Evolutionary conservation across 2,888 invertebrate species (phyloP).

Genomic region (Macrophya annulata): DNA sequence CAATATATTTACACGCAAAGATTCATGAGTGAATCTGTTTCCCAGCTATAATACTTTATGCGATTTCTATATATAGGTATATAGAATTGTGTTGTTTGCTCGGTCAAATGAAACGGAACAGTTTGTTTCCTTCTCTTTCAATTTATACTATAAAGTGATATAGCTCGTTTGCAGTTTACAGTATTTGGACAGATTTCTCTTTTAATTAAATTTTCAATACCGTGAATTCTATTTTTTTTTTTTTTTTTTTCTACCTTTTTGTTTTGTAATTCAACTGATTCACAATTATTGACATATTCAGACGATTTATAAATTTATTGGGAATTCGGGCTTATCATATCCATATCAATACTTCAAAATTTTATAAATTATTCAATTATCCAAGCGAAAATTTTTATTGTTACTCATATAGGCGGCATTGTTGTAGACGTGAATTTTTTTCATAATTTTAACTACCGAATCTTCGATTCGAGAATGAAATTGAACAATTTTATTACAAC

Average conservation of each 20-base stretch:
- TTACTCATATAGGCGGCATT: neutral
- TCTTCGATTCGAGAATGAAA: neutral
- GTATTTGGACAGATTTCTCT: neutral
- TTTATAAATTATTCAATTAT: neutral
- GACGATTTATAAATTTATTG: neutral
- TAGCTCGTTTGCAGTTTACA: neutral
- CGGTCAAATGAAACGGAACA: conserved; percentile 15
- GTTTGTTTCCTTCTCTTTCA: conserved; percentile 23
- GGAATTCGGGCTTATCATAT: neutral
- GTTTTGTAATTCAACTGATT: neutral
- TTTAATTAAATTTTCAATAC: neutral
- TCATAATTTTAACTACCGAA: neutral
- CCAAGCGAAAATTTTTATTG: neutral
- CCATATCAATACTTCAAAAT: neutral
- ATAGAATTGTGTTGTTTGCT: neutral
- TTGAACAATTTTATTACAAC: too few relatives aligned
- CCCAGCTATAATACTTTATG: neutral
- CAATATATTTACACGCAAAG: conserved; percentile 2
- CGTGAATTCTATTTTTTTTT: neutral
- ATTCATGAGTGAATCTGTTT: conserved; percentile 26
- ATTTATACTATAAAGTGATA: neutral
- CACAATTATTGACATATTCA: neutral
- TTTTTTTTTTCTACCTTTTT: too few relatives aligned
- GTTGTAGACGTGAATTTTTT: neutral
- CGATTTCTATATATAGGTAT: neutral